Base-by-base conservation (phyloP, 2,797 vertebrate species). In the Clarias fuscus region DNA sequence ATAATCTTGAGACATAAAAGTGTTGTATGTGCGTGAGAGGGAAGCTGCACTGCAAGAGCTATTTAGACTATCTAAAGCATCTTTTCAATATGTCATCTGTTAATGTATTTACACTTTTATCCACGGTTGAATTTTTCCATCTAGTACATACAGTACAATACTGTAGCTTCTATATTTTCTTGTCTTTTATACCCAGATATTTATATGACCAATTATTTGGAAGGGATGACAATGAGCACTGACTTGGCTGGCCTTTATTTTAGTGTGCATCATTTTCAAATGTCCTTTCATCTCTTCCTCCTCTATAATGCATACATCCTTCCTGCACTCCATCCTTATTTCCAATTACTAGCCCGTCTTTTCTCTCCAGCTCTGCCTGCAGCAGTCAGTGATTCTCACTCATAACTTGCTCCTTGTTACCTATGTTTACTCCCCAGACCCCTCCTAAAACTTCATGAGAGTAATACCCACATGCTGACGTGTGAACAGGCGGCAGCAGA, bases 401-500 rank as follows among this genome's bases (percentile, higher is more conserved):
- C 65, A 30, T n/a, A 53, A 73, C 33, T 58, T 71, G 20, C 20
- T 17, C 27, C 58, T 18, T 61, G 11, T 56, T 56, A 62, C 70
- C 75, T 22, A 27, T 76, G 48, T 78, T 87, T 58, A 40, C 48
- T 78, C 58, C 40, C 71, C 37, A 67, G 20, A 56, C 56, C 76
- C 58, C 59, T 71, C 70, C 73, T 70, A 40, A 59, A 81, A 75
- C 85, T 84, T 64, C 86, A 91, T 90, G 88, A 93, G 90, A 88
- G 82, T 81, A 89, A 88, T 84, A 40, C 71, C 81, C 88, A 90
- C 91, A 88, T 85, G 89, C 90, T 93, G 89, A 91, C 81, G 91
- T 89, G 91, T 92, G 93, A 94, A 94, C 95, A 95, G 93, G 92
- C 92, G 94, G 94, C 91, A 92, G 93, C 86, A 84, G 77, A 86